Evolutionary conservation across 2,888 invertebrate species (phyloP).

Genomic region (Podabrus alpinus): DNA sequence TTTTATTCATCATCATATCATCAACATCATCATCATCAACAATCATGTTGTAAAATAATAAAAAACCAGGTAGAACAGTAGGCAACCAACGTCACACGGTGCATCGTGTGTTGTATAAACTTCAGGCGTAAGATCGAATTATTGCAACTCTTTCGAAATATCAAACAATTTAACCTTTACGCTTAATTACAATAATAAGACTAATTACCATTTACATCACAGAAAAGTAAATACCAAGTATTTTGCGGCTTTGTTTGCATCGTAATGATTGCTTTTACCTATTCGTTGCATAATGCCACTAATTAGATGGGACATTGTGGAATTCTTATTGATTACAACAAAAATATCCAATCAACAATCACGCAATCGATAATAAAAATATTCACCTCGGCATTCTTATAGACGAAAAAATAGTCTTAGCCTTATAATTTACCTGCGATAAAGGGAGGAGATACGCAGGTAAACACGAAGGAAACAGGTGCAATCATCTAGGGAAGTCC

Average conservation of each 20-base stretch:
- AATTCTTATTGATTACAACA: background rate
- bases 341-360: too few relatives aligned
- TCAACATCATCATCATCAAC: too few relatives aligned
- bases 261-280: background rate
- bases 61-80: background rate
- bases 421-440: slow-evolving; percentile 3
- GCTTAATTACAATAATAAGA: background rate
- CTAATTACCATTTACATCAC: background rate
- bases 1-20: too few relatives aligned
- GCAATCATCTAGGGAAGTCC: slow-evolving; percentile 39
- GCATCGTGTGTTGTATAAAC: background rate
- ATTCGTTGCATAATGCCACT: background rate
- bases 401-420: background rate
- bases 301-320: background rate
- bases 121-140: background rate
- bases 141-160: background rate
- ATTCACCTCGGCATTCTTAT: background rate
- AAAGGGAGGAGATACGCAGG: slow-evolving; percentile 50
- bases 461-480: slow-evolving; percentile 53
- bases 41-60: background rate
- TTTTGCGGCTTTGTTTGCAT: background rate
- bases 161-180: background rate
- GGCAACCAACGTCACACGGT: background rate
- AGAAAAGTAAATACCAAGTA: background rate
- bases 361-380: background rate